Base-by-base conservation (phyloP, 2,888 invertebrate genomes). In the Steinernema carpocapsae region DNA sequence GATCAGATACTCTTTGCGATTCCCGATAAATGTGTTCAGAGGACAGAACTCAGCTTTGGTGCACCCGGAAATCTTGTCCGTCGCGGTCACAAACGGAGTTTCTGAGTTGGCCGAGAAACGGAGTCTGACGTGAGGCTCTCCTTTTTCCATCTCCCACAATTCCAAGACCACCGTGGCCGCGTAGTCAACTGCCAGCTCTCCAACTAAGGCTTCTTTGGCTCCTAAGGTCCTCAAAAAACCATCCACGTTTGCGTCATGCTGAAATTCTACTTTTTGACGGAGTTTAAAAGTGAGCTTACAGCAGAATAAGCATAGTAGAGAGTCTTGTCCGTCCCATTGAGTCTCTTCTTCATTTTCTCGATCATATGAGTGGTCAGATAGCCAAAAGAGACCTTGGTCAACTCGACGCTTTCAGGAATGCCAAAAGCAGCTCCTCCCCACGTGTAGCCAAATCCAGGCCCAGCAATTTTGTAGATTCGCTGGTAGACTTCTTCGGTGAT, bases 211-310 rank as follows among this genome's bases (percentile, higher is more conserved):
- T 12, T 48, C 12, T 43, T 76, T 76, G 1, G 71, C 72, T 7
- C 74, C 77, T 22, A 77, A 19, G 1, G 71, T 71, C 10, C 45
- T 17, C 19, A 74, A 56, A 17, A 77, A 48, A 7, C 74, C 56
- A 6, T 17, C 70, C 7, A 77, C n/a, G 22, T 74, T 77, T 4
- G 70, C 45, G 64, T 77, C 77, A 46, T 77, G 77, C 76, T 76
- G 19, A 51, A 45, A 6, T 22, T 12, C 7, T 56, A 10, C 7
- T 12, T 22, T 19, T 26, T 56, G 7, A 10, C n/a, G 56, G 7
- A 12, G 7, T 26, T 26, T 26, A 12, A n/a, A 26, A n/a, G 10
- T 22, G 7, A 1, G 46, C 73, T 70, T n/a, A 73, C 73, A 2
- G 37, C 73, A 1, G 70, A 73, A 56, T 70, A 73, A 4, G 52